Percentiles rank a stretch among this genome's conserved stretches.
phyloP scores from a whole-genome alignment of 1,140 invertebrate species.

The Neotoxoptera formosana region DNA sequence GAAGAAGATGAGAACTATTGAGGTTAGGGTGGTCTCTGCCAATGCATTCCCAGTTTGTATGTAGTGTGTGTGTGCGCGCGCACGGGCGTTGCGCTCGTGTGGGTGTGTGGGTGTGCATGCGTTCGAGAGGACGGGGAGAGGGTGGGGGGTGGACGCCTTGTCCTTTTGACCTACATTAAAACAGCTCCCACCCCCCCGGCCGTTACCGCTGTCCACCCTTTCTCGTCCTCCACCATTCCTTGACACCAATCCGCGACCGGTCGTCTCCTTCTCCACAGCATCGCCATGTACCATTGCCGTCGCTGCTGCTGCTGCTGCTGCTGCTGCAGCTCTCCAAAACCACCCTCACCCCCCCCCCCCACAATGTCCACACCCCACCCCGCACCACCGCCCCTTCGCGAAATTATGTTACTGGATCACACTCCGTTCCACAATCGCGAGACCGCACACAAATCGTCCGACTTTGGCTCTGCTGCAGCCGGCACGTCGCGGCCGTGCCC shows the following conservation, averaged over 20 bases:
- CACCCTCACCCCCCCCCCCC: not conserved
- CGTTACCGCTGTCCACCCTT: not conserved
- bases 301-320: not conserved
- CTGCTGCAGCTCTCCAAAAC: not conserved
- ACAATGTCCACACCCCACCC: not conserved
- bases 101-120: not conserved
- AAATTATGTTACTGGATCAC: conserved; percentile 48
- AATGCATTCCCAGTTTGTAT: conserved; percentile 3
- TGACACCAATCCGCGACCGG: conserved; percentile 32
- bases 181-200: not conserved
- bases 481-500: no score
- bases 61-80: conserved; percentile 12
- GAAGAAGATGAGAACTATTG: conserved; percentile 21
- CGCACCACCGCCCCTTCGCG: not conserved
- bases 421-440: not conserved
- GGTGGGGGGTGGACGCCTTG: not conserved
- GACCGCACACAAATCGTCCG: not conserved
- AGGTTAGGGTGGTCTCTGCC: conserved; percentile 44
- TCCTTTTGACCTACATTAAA: conserved; percentile 54
- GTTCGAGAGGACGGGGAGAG: not conserved
- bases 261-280: not conserved
- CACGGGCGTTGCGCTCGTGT: not conserved
- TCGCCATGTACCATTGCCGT: not conserved
- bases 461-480: no score
- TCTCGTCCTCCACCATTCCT: not conserved